Evolutionary conservation across 2,888 invertebrate species (phyloP).

Genomic region (Acleris cristana): DNA sequence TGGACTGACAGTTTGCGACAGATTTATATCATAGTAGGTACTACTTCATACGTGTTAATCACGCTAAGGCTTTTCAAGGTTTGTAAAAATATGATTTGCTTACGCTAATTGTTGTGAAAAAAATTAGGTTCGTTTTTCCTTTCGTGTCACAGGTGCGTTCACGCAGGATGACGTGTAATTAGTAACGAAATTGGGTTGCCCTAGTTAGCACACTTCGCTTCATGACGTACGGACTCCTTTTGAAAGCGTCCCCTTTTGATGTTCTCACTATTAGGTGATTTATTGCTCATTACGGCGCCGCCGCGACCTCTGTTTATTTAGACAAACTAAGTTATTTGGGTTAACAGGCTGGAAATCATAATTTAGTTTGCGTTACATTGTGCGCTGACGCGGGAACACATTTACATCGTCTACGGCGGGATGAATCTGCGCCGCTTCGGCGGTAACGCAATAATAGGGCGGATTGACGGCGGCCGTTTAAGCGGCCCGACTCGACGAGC

Average conservation of each 20-base stretch:
- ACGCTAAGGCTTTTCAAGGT: no score
- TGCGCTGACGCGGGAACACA: conserved; percentile 17
- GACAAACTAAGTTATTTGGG: conserved; percentile 52
- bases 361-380: conserved; percentile 31
- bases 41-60: no score
- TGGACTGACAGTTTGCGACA: no score
- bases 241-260: conserved; percentile 56
- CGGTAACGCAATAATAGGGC: conserved; percentile 12
- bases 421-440: conserved; percentile 13
- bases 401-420: conserved; percentile 25
- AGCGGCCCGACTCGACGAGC: conserved; percentile 22
- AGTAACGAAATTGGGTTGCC: conserved; percentile 58
- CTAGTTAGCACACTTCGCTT: conserved; percentile 49
- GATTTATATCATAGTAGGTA: no score
- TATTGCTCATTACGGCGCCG: conserved; percentile 53
- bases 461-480: conserved; percentile 22
- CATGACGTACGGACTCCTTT: conserved; percentile 54
- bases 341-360: conserved; percentile 42
- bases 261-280: conserved; percentile 57
- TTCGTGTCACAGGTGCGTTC: conserved; percentile 40
- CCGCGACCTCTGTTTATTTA: conserved; percentile 50
- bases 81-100: background rate
- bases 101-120: background rate
- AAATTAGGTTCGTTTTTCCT: conserved; percentile 32
- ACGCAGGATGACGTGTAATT: conserved; percentile 54